phyloP scores from a whole-genome alignment of 2,797 vertebrate genomes.

The Neosilurus hyrtlii region DNA sequence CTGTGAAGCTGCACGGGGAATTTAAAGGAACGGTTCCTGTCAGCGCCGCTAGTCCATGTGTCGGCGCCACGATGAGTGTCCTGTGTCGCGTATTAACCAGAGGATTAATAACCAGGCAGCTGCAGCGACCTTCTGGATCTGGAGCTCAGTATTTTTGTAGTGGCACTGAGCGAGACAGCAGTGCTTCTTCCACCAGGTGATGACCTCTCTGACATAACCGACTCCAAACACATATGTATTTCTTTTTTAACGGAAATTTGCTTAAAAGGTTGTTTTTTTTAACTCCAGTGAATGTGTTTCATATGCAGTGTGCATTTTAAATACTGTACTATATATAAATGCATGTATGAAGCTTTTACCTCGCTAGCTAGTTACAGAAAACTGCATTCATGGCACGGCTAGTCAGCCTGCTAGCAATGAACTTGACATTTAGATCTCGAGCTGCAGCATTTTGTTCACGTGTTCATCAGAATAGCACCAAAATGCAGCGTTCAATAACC shows the following conservation, averaged over 20 bases:
- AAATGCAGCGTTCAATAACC: not conserved
- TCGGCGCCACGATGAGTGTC: slow-evolving; percentile 27
- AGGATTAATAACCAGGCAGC: not conserved
- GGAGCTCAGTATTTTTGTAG: slow-evolving; percentile 41
- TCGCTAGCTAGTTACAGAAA: not conserved
- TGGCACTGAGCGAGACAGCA: slow-evolving; percentile 24
- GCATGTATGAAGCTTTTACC: not conserved
- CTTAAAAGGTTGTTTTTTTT: not conserved
- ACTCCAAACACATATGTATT: not conserved
- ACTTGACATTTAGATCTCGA: not conserved
- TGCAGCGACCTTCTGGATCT: slow-evolving; percentile 2
- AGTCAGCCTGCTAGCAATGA: not conserved
- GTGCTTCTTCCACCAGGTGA: slow-evolving; percentile 36
- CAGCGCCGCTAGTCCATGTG: not conserved
- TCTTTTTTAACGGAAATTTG: not conserved
- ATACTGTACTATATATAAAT: not conserved
- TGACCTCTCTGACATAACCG: not conserved
- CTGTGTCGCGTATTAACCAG: slow-evolving; percentile 33
- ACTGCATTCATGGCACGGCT: not conserved
- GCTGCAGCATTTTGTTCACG: no score
- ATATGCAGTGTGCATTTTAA: no score
- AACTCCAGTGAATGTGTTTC: not conserved
- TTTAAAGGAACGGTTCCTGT: slow-evolving; percentile 5
- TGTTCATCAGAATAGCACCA: not conserved
- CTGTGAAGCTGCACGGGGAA: slow-evolving; percentile 6